Percentiles rank a stretch among this genome's conserved stretches.
These are phyloP conservation scores for Bombus haemorrhoidalis DNA, from an alignment of 1,140 invertebrate genomes.

Conservation along the genomic window DNA sequence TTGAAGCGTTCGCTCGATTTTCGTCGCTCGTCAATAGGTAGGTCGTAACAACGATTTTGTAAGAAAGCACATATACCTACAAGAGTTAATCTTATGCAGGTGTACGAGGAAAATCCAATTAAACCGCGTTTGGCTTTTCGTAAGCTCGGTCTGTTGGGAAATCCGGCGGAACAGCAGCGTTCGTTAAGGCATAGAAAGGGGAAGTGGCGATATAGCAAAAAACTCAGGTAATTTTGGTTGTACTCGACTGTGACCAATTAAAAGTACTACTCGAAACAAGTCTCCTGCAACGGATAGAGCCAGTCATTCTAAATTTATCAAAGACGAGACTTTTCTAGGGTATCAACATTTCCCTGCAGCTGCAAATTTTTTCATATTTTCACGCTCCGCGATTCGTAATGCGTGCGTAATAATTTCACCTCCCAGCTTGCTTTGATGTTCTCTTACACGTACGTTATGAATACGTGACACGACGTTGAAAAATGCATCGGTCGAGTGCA, in stretches of 20 bases:
- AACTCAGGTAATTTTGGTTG: neutral
- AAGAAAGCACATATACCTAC: neutral
- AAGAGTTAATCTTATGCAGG: slow-evolving; percentile 15
- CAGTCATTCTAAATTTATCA: neutral
- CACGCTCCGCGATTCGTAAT: slow-evolving; percentile 26
- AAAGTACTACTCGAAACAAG: neutral
- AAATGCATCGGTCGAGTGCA: neutral
- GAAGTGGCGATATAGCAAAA: neutral
- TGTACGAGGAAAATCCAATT: slow-evolving; percentile 25
- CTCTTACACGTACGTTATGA: neutral
- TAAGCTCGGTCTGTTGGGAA: slow-evolving; percentile 24
- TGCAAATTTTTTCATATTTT: slow-evolving; percentile 14
- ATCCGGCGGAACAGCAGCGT: neutral
- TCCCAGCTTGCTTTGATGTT: neutral
- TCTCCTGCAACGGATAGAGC: neutral
- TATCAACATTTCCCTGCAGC: neutral
- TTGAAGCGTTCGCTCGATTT: neutral
- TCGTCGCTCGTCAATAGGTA: neutral
- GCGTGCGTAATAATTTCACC: slow-evolving; percentile 19
- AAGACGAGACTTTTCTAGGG: neutral
- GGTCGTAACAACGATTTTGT: neutral
- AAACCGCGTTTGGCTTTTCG: slow-evolving; percentile 24
- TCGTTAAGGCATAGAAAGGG: neutral
- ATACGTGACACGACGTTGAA: slow-evolving; percentile 6
- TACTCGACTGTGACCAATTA: neutral